These are phyloP conservation scores for Takifugu bimaculatus DNA, from an alignment of 2,113 vertebrate genomes.

Conservation along the genomic window DNA sequence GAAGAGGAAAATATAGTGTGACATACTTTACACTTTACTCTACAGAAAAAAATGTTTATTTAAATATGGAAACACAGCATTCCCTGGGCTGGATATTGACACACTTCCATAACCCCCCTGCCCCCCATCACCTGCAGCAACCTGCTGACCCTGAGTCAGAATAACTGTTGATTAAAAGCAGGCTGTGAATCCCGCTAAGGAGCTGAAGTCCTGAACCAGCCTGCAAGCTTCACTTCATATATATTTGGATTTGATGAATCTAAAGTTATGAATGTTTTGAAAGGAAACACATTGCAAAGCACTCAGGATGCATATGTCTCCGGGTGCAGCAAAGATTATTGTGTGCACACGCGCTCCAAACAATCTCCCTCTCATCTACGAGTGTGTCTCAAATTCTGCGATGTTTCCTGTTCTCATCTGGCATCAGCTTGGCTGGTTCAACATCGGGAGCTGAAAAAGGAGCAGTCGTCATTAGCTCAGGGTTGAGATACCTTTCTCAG, in stretches of 20 bases:
- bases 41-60: background rate
- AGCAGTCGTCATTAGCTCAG: conserved; percentile 63
- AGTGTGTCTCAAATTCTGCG: conserved; percentile 33
- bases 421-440: conserved; percentile 39
- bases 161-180: too few relatives aligned
- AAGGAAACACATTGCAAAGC: background rate
- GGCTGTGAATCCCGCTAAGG: too few relatives aligned
- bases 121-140: too few relatives aligned
- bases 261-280: conserved; percentile 12
- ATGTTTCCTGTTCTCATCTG: conserved; percentile 47
- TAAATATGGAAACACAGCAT: background rate
- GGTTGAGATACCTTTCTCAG: conserved; percentile 63
- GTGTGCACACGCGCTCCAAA: conserved; percentile 25
- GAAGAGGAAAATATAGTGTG: background rate
- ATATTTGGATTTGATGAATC: too few relatives aligned
- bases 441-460: conserved; percentile 37
- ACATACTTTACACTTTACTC: background rate
- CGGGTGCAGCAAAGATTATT: conserved; percentile 11
- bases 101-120: too few relatives aligned
- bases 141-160: too few relatives aligned
- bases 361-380: conserved; percentile 51
- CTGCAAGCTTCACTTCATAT: too few relatives aligned
- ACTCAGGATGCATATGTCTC: background rate
- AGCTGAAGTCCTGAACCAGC: too few relatives aligned
- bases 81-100: too few relatives aligned